phyloP scores from a whole-genome alignment of 2,888 invertebrate genomes.

The Drosophila hawaiiensis region DNA sequence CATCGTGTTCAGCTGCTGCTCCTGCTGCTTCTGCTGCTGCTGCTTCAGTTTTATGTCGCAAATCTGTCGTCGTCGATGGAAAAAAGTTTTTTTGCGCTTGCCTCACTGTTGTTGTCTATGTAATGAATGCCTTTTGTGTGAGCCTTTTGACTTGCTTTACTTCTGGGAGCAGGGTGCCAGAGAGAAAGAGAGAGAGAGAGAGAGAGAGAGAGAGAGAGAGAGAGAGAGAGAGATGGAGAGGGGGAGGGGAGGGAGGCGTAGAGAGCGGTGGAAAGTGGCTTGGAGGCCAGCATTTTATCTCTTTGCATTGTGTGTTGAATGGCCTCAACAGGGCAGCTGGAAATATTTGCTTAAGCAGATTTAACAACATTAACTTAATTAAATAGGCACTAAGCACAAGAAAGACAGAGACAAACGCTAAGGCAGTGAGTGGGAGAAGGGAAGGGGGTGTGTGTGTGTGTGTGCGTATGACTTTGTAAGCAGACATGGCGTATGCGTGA shows the following conservation, averaged over 20 bases:
- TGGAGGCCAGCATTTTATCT: slow-evolving; percentile 62
- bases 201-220: background rate
- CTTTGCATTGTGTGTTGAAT: slow-evolving; percentile 75
- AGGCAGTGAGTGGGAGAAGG: background rate
- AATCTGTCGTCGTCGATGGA: slow-evolving; percentile 75
- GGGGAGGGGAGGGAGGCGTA: background rate
- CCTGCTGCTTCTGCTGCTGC: slow-evolving; percentile 26
- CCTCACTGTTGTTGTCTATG: slow-evolving; percentile 53
- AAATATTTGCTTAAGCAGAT: slow-evolving; percentile 81
- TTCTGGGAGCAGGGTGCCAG: slow-evolving; percentile 31
- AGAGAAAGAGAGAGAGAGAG: background rate
- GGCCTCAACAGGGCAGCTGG: slow-evolving; percentile 50
- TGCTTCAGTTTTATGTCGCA: slow-evolving; percentile 65
- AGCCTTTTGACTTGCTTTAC: slow-evolving; percentile 63
- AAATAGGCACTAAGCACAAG: slow-evolving; percentile 76
- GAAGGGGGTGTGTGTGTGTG: slow-evolving; percentile 1
- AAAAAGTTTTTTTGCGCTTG: slow-evolving; percentile 73
- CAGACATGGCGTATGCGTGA: slow-evolving; percentile 64
- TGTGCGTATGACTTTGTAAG: slow-evolving; percentile 34
- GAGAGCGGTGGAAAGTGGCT: background rate
- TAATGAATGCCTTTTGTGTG: slow-evolving; percentile 78
- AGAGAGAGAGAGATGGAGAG: background rate
- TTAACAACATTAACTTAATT: slow-evolving; percentile 81
- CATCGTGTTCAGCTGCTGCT: background rate
- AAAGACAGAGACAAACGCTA: slow-evolving; percentile 18